phyloP scores from a whole-genome alignment of 2,797 vertebrate genomes.

The Halcyon badia region DNA sequence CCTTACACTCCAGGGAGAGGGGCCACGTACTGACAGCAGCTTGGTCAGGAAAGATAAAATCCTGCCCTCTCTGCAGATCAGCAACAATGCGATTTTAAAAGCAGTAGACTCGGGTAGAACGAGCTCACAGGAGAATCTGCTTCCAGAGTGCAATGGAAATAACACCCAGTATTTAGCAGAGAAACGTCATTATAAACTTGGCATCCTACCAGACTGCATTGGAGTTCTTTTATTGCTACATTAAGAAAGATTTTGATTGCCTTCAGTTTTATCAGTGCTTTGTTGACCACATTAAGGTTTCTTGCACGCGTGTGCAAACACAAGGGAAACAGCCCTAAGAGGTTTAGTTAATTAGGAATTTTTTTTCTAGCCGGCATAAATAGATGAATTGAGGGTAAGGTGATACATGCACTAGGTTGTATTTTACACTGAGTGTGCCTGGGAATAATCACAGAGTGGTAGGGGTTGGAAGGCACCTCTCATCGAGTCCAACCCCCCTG shows the following conservation, averaged over 20 bases:
- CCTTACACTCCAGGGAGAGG: not conserved
- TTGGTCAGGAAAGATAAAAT: not conserved
- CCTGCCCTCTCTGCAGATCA: not conserved
- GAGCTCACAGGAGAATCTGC: not conserved
- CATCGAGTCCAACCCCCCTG: too few relatives aligned
- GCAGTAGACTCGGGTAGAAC: accelerated
- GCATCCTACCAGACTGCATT: not conserved
- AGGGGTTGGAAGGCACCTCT: too few relatives aligned
- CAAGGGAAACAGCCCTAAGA: not conserved
- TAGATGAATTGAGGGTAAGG: not conserved
- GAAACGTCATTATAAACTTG: not conserved
- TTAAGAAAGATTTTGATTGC: not conserved
- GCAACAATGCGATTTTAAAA: not conserved
- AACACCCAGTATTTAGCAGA: not conserved
- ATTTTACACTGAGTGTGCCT: not conserved
- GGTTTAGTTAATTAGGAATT: not conserved
- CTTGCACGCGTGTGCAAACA: not conserved
- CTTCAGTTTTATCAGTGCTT: not conserved
- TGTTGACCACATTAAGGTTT: not conserved
- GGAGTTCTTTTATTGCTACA: not conserved
- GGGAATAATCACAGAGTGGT: not conserved
- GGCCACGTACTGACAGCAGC: accelerated
- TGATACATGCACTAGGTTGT: not conserved
- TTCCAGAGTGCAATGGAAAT: not conserved
- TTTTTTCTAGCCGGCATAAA: not conserved